Evolutionary conservation across 2,888 invertebrate genomes (phyloP), one percentile per base, ranked within the genome.

Genomic region (Gordius sp.): DNA sequence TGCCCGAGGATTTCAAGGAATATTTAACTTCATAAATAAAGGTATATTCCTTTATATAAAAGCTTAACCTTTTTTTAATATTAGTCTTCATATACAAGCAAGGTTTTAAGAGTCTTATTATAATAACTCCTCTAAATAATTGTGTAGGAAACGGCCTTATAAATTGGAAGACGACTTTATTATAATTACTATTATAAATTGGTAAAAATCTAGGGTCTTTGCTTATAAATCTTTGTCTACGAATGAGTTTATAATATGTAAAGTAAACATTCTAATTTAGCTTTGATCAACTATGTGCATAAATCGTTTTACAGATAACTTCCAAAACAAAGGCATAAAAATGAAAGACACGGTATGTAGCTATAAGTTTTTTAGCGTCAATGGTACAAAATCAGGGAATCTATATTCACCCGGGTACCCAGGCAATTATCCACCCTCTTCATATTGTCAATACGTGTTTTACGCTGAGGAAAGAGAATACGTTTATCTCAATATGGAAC

Each of bases 291-390:
- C n/a, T n/a, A n/a, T n/a, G n/a, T n/a, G n/a, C n/a, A n/a, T n/a
- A n/a, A n/a, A n/a, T n/a, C n/a, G n/a, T n/a, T 47, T 20, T 47
- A n/a, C 20, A 47, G 47, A 47, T 47, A 47, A 13, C 4, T 47
- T 18, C 47, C 8, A 47, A 47, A 47, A 47, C 20, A 47, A 47
- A 47, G 47, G 47, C 4, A 20, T 47, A 4, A 47, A 47, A 20
- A 13, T 47, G 20, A 47, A 47, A 47, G 47, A 47, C 23, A 47
- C 47, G 20, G 47, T 23, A 4, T 47, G 47, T 20, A 47, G 47
- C 20, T 47, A 47, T 20, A 47, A 8, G 20, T 47, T 18, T 47
- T 47, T n/a, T 47, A 47, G 47, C 23, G 4, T 18, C 4, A 47
- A 8, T 23, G 4, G 20, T 20, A n/a, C 23, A 47, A 47, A 47